Conservation (phyloP, 2,797 vertebrate species). For the Aplochiton taeniatus region DNA sequence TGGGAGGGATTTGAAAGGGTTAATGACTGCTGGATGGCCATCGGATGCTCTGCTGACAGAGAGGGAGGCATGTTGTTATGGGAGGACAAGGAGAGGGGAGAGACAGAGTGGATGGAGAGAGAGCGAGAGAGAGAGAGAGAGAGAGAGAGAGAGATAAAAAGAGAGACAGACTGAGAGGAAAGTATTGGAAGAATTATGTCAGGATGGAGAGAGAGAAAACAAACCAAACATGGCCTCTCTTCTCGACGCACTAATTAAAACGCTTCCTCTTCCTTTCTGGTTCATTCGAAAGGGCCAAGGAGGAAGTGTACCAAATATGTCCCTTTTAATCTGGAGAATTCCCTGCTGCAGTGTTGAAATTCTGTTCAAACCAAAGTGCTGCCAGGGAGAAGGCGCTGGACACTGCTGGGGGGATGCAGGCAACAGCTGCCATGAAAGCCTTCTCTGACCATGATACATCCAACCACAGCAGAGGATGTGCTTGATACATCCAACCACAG, state of each 20-base stretch:
- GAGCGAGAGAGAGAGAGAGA: background rate
- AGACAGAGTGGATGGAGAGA: constrained; percentile 28
- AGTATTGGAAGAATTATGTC: background rate
- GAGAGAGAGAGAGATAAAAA: background rate
- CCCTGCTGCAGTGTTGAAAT: constrained; percentile 77
- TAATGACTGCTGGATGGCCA: constrained; percentile 64
- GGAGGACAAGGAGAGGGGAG: constrained; percentile 21
- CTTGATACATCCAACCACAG: too few relatives aligned
- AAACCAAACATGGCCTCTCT: constrained; percentile 11
- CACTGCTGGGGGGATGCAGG: constrained; percentile 71
- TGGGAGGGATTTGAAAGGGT: constrained; percentile 57
- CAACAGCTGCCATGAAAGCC: constrained; percentile 68
- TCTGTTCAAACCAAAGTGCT: constrained; percentile 69
- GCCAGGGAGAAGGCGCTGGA: constrained; percentile 74
- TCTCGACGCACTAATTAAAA: constrained; percentile 56
- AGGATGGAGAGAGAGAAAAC: constrained; percentile 32
- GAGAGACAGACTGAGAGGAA: too few relatives aligned
- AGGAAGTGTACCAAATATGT: constrained; percentile 74
- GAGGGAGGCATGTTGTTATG: constrained; percentile 32
- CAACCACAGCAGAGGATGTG: constrained; percentile 60
- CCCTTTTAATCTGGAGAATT: constrained; percentile 77
- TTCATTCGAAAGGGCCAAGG: constrained; percentile 63
- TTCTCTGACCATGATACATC: constrained; percentile 75
- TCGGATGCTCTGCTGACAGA: constrained; percentile 48
- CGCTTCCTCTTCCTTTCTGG: constrained; percentile 43